Conservation (phyloP, 2,797 vertebrate genomes). For the Amblyopsis hoosieri region DNA sequence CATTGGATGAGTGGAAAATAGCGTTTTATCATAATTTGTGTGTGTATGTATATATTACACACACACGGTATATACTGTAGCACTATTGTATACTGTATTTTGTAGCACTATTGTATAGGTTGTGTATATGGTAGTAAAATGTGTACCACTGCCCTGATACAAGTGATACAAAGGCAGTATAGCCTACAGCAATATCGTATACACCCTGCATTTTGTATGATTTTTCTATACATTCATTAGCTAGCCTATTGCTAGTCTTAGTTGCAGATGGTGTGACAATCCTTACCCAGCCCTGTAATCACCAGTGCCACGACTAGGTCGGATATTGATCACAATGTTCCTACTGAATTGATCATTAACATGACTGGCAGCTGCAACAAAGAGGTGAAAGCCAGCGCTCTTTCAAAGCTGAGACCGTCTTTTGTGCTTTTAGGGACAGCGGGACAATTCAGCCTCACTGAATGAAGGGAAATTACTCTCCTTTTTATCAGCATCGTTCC, state of each 20-base stretch:
- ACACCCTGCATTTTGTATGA: constrained; percentile 1
- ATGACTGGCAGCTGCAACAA: constrained; percentile 74
- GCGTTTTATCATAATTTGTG: too few relatives aligned
- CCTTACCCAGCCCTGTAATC: constrained; percentile 60
- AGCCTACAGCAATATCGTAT: too few relatives aligned
- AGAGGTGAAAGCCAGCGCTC: constrained; percentile 63
- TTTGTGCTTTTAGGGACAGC: constrained; percentile 58
- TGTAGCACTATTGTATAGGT: too few relatives aligned
- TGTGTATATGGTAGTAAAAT: not conserved
- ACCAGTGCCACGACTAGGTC: constrained; percentile 58
- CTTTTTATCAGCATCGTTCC: constrained; percentile 64
- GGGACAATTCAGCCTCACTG: constrained; percentile 46
- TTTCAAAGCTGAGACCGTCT: constrained; percentile 57
- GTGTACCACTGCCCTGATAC: not conserved
- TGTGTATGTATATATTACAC: too few relatives aligned
- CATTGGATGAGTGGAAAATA: too few relatives aligned
- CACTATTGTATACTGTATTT: too few relatives aligned
- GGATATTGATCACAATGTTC: constrained; percentile 77
- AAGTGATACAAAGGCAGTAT: not conserved
- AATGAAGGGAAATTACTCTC: constrained; percentile 59
- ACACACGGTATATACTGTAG: too few relatives aligned
- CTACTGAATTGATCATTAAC: constrained; percentile 72
- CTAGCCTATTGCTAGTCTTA: constrained; percentile 37
- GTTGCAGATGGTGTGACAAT: constrained; percentile 53
- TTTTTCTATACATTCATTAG: constrained; percentile 21